Percentiles rank a stretch among this genome's conserved stretches.
Evolutionary conservation across 92 coral and sea anemone genomes (phyloP).

Genomic region (Epizoanthus illoricatus): DNA sequence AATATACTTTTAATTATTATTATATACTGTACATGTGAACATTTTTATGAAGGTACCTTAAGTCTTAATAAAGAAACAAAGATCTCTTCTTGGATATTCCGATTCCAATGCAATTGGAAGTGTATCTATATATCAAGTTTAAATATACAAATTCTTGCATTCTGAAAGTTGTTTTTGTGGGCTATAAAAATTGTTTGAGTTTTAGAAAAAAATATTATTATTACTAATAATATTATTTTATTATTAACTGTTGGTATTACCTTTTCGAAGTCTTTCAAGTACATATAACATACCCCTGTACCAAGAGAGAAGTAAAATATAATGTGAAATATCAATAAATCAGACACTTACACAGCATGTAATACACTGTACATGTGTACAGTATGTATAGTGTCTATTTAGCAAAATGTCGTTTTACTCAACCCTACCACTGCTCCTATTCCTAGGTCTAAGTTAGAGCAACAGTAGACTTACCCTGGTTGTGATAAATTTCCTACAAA

Average conservation of each 20-base stretch:
- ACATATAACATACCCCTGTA: slow-evolving; percentile 88
- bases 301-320: slow-evolving; percentile 3
- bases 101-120: no score
- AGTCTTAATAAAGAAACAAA: no score
- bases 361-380: no score
- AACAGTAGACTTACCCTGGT: slow-evolving; percentile 73
- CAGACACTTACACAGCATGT: background rate
- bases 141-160: no score
- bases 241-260: slow-evolving; percentile 41
- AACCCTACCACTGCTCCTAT: background rate
- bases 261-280: slow-evolving; percentile 94
- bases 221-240: background rate
- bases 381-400: no score
- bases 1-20: background rate
- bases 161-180: no score
- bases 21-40: background rate
- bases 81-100: no score
- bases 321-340: background rate
- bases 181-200: no score
- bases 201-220: background rate
- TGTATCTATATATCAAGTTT: no score
- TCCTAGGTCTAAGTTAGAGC: background rate
- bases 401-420: no score
- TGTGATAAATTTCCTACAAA: slow-evolving; percentile 94
- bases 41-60: no score